Base-by-base conservation (phyloP, 2,797 vertebrate genomes). In the Rhadinocentrus ornatus region DNA sequence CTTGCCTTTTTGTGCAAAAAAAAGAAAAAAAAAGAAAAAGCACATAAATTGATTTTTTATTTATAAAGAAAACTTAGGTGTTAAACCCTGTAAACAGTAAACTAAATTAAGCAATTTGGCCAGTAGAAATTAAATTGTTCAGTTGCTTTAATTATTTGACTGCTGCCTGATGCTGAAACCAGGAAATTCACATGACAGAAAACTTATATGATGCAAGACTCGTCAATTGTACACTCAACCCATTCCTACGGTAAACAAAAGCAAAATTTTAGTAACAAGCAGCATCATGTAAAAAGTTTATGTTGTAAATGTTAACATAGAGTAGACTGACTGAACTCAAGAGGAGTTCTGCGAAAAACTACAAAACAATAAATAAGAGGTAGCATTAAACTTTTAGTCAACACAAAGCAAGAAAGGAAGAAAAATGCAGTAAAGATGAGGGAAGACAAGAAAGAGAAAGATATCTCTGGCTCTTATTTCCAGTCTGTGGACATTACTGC, bases 381-480 rank as follows among this genome's bases (percentile, higher is more conserved):
- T 18, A 62, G 29, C n/a, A 32, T 74, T 62, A 8, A n/a, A n/a
- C 27, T 63, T 50, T 68, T 59, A 55, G 53, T 62, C 12, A 63
- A 50, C 67, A 72, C 10, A 71, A 35, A 79, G 56, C 41, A 32
- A 58, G 27, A 34, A 69, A 60, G 54, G 66, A 48, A 27, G 39
- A 66, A 55, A 62, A 41, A 46, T 35, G 65, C 44, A 13, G 22
- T 66, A 55, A 77, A 82, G 82, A 87, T 75, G 71, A 81, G 71
- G 31, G 76, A 71, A 86, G 78, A 82, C 85, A 85, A 69, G 71
- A 66, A 15, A 72, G 80, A 74, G 62, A 78, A 75, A 73, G 75
- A 50, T 67, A 75, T 80, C 88, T 81, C 91, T 91, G 89, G 80
- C 88, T 91, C 87, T 91, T 85, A 90, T 92, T 93, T 89, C 83